These are phyloP conservation scores for Theristus sp. DNA, from an alignment of 2,888 invertebrate species.

Conservation along the genomic window DNA sequence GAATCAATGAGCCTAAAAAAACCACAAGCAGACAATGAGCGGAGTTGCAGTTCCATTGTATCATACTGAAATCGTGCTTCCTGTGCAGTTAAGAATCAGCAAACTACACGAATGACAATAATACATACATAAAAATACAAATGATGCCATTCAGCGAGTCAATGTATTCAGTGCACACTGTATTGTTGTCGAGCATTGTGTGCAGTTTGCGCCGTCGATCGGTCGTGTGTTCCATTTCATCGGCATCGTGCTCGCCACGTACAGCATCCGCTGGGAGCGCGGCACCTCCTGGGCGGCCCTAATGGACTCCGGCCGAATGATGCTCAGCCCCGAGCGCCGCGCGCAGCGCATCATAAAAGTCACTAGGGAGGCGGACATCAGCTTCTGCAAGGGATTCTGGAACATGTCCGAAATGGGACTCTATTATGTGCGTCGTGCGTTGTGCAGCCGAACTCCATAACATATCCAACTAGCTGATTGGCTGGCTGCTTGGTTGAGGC, in stretches of 20 bases:
- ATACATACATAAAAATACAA: too few relatives aligned
- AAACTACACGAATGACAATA: too few relatives aligned
- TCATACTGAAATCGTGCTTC: too few relatives aligned
- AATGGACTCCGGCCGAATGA: constrained; percentile 20
- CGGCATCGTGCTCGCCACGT: constrained; percentile 71
- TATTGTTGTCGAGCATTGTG: constrained; percentile 16
- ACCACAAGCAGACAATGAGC: too few relatives aligned
- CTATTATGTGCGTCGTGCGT: not conserved
- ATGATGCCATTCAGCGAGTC: too few relatives aligned
- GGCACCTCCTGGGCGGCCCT: constrained; percentile 17
- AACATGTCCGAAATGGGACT: constrained; percentile 41
- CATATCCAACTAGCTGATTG: too few relatives aligned
- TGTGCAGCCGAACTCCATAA: too few relatives aligned
- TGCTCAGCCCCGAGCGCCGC: constrained; percentile 45
- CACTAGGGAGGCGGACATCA: constrained; percentile 70
- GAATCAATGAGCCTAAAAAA: too few relatives aligned
- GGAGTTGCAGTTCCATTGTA: too few relatives aligned
- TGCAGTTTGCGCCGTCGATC: constrained; percentile 66
- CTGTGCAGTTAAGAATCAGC: too few relatives aligned
- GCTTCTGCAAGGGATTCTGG: constrained; percentile 74
- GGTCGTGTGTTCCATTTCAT: constrained; percentile 61
- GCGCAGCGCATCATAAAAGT: constrained; percentile 53
- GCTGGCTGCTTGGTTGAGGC: too few relatives aligned
- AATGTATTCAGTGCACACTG: not conserved
- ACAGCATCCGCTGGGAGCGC: constrained; percentile 71